These are phyloP conservation scores for Trissolcus japonicus DNA, from an alignment of 2,888 invertebrate genomes.

Conservation along the genomic window DNA sequence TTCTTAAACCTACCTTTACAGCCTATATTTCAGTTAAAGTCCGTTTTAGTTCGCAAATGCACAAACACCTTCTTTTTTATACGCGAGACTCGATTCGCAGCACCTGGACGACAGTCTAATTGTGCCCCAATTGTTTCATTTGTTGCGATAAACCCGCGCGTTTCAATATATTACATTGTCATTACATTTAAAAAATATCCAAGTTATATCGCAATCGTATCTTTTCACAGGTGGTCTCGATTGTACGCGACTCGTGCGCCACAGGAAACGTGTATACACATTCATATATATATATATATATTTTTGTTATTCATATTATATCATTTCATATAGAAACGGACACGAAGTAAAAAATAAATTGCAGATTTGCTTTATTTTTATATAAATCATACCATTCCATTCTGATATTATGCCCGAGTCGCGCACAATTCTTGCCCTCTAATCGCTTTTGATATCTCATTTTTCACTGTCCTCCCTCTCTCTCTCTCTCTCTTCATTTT, in stretches of 20 bases:
- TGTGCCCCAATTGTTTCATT: constrained; percentile 27
- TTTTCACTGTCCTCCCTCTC: no score
- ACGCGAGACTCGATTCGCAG: constrained; percentile 49
- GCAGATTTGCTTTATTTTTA: constrained; percentile 22
- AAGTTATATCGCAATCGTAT: constrained; percentile 50
- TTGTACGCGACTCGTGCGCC: constrained; percentile 25
- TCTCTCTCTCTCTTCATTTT: constrained; percentile 5
- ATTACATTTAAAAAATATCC: constrained; percentile 45
- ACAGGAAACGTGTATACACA: constrained; percentile 31
- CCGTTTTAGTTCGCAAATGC: constrained; percentile 47
- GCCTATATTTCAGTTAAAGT: constrained; percentile 54
- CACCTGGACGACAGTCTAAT: constrained; percentile 35
- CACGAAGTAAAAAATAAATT: constrained; percentile 46
- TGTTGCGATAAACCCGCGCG: constrained; percentile 49
- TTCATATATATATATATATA: constrained; percentile 19
- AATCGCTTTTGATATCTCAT: constrained; percentile 25
- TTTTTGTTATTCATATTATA: constrained; percentile 16
- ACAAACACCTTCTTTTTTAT: constrained; percentile 42
- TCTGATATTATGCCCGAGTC: constrained; percentile 38
- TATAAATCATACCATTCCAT: constrained; percentile 37
- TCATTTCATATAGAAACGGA: constrained; percentile 39
- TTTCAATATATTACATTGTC: constrained; percentile 52
- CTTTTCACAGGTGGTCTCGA: constrained; percentile 14
- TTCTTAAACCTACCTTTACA: constrained; percentile 57
- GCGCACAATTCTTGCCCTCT: constrained; percentile 25